phyloP scores from a whole-genome alignment of 2,888 invertebrate genomes.

The Callimorpha dominula region DNA sequence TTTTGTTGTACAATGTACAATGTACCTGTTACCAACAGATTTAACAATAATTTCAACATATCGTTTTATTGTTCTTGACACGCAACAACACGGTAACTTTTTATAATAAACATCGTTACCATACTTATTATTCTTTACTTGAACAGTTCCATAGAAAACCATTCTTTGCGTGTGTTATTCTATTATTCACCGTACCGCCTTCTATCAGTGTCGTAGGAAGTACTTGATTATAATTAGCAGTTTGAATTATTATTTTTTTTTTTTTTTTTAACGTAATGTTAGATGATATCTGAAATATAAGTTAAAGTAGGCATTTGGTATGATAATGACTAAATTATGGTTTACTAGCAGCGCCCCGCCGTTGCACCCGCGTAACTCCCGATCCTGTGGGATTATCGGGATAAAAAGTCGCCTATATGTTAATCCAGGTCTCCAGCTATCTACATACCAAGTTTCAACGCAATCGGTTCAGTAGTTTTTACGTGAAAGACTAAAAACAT shows the following conservation, averaged over 20 bases:
- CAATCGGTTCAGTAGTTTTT: no score
- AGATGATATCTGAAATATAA: not conserved
- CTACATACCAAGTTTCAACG: no score
- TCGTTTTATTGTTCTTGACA: not conserved
- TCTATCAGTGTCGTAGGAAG: not conserved
- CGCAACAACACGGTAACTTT: not conserved
- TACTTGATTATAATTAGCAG: not conserved
- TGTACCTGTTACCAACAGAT: not conserved
- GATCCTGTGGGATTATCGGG: no score
- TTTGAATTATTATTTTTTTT: not conserved
- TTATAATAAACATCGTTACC: not conserved
- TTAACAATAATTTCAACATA: not conserved
- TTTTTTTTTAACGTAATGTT: not conserved
- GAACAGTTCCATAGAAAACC: not conserved
- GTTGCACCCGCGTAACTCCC: no score
- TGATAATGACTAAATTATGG: no score
- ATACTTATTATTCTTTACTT: not conserved
- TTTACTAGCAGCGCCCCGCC: no score
- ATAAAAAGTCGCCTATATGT: no score
- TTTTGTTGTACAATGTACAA: not conserved
- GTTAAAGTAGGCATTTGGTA: not conserved
- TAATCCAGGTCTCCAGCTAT: no score
- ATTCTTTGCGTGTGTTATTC: slow-evolving; percentile 6
- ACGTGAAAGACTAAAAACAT: no score
- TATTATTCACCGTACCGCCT: not conserved